A percentile compares a stretch with the other conserved stretches of the same genome.
Evolutionary conservation across 2,888 invertebrate genomes (phyloP).

Genomic region (Stenchaetothrips biformis): DNA sequence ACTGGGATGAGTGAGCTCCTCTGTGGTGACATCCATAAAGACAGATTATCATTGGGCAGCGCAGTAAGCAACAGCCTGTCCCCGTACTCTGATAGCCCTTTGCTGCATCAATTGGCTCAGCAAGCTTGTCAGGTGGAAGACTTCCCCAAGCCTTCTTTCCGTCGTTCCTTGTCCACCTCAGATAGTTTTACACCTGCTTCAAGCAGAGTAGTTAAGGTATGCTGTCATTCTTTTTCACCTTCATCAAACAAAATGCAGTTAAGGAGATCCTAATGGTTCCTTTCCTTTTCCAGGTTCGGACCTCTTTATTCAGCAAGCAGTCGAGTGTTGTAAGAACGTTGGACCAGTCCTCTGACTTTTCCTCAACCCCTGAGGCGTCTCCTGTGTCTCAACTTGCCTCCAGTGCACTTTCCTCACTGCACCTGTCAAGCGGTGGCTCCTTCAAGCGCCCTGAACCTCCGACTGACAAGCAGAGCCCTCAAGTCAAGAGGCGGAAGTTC

Average conservation of each 20-base stretch:
- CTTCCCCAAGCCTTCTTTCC: conserved; percentile 34
- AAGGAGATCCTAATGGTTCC: neutral
- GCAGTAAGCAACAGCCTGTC: conserved; percentile 27
- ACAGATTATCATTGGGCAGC: neutral
- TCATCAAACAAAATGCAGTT: neutral
- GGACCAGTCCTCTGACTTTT: neutral
- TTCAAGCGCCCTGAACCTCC: conserved; percentile 68
- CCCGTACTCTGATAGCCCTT: neutral
- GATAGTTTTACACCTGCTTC: conserved; percentile 36
- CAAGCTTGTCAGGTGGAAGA: neutral
- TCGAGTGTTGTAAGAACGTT: conserved; percentile 39
- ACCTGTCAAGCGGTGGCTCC: conserved; percentile 40
- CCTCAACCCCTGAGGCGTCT: conserved; percentile 39
- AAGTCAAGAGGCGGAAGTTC: conserved; percentile 47
- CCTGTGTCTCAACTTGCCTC: conserved; percentile 12
- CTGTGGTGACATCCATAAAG: conserved; percentile 49
- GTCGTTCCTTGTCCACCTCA: conserved; percentile 42
- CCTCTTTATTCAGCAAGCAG: conserved; percentile 50
- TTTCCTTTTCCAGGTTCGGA: conserved; percentile 43
- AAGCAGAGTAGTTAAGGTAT: conserved; percentile 33
- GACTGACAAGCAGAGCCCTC: conserved; percentile 49
- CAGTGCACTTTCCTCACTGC: conserved; percentile 23
- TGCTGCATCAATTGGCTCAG: neutral
- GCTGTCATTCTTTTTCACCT: neutral
- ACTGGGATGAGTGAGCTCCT: conserved; percentile 56